phyloP scores from a whole-genome alignment of 2,888 invertebrate genomes.

The Mylabris sibirica region DNA sequence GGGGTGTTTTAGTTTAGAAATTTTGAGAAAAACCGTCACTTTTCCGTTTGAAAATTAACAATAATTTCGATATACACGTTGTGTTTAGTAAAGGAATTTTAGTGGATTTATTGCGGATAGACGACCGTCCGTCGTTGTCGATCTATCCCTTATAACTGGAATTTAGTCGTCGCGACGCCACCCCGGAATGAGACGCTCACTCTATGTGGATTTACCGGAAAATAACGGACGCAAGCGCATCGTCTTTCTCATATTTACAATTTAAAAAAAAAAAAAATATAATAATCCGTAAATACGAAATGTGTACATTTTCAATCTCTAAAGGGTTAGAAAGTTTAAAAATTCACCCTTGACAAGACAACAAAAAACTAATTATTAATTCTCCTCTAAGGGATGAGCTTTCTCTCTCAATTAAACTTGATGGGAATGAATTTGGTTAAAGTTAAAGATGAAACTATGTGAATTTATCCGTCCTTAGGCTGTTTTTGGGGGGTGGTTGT shows the following conservation, averaged over 20 bases:
- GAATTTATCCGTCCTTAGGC: neutral
- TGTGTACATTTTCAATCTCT: neutral
- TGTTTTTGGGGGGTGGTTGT: neutral
- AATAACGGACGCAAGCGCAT: slow-evolving; percentile 32
- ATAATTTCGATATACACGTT: neutral
- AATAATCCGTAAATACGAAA: neutral
- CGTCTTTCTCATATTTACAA: neutral
- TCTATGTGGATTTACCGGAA: slow-evolving; percentile 14
- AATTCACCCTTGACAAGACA: neutral
- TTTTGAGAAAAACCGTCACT: neutral
- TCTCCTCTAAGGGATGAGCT: neutral
- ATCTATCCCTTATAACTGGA: slow-evolving; percentile 29
- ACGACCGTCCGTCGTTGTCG: slow-evolving; percentile 17
- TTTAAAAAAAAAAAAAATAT: neutral
- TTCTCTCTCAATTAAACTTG: neutral
- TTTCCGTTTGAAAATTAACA: neutral
- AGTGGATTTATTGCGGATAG: neutral
- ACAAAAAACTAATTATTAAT: neutral
- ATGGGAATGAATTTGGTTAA: neutral
- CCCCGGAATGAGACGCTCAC: slow-evolving; percentile 6
- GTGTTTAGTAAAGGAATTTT: neutral
- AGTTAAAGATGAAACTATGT: neutral
- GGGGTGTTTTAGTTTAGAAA: neutral
- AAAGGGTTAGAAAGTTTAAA: neutral
- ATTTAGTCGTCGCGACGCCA: slow-evolving; percentile 33